These are phyloP conservation scores for Agrotis segetum DNA, from an alignment of 2,888 invertebrate genomes.

Conservation along the genomic window DNA sequence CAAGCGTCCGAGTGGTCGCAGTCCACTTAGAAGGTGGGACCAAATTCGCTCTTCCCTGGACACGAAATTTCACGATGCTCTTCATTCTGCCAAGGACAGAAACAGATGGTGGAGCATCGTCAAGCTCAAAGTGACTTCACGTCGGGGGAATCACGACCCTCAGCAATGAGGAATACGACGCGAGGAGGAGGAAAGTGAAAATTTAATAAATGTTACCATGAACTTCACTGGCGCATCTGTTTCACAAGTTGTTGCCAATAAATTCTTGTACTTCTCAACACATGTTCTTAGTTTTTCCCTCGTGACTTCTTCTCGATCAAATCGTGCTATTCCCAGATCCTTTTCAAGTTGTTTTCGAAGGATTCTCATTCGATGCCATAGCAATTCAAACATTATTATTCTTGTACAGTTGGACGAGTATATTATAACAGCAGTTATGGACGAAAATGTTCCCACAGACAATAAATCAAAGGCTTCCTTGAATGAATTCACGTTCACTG, in stretches of 20 bases:
- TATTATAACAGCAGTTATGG: not conserved
- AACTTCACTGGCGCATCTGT: constrained; percentile 7
- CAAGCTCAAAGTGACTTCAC: too few species aligned
- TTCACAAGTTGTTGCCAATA: not conserved
- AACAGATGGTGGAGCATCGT: too few species aligned
- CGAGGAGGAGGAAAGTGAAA: too few species aligned
- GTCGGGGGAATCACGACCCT: too few species aligned
- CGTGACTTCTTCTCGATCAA: constrained; percentile 5
- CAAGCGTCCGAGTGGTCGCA: too few species aligned
- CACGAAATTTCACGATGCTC: too few species aligned
- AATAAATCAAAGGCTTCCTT: not conserved
- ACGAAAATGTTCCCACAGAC: not conserved
- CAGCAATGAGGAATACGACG: too few species aligned
- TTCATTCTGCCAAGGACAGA: too few species aligned
- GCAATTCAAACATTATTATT: constrained; percentile 17
- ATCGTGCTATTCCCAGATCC: not conserved
- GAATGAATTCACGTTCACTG: not conserved
- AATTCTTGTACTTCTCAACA: constrained; percentile 13
- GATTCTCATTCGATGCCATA: constrained; percentile 15
- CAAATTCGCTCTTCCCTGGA: too few species aligned
- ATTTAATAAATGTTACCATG: constrained; percentile 9
- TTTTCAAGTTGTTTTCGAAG: constrained; percentile 9
- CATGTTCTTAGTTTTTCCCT: constrained; percentile 2
- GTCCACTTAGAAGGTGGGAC: too few species aligned
- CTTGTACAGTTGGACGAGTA: not conserved